Evolutionary conservation across 2,888 invertebrate species (phyloP).

Genomic region (Orthosia cruda): DNA sequence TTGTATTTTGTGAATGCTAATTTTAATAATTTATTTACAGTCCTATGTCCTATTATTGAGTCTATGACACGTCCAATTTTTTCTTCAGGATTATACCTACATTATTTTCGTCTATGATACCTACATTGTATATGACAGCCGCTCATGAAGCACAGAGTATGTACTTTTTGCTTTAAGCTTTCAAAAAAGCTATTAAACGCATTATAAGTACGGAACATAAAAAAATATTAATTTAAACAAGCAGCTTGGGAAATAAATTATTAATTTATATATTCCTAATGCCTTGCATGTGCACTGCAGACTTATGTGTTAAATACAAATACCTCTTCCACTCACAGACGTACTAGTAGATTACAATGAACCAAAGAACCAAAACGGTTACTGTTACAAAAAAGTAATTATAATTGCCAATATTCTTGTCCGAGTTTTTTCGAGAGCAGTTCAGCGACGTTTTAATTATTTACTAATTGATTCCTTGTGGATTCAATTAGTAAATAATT

Average conservation of each 20-base stretch:
- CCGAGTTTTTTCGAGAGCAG: too few species aligned
- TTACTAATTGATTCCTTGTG: too few species aligned
- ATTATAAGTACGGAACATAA: neutral
- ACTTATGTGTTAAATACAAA: too few species aligned
- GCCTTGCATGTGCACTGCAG: neutral
- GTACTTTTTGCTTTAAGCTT: constrained; percentile 6
- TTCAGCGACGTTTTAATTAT: too few species aligned
- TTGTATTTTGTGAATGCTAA: constrained; percentile 48
- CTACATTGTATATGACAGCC: too few species aligned
- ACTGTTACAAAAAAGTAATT: too few species aligned
- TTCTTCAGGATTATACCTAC: constrained; percentile 48
- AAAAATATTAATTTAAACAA: neutral
- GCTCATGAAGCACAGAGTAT: neutral
- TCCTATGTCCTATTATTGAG: constrained; percentile 45
- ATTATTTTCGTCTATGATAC: too few species aligned
- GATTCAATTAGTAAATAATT: too few species aligned
- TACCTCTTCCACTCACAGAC: too few species aligned
- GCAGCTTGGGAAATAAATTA: neutral
- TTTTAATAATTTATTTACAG: constrained; percentile 53
- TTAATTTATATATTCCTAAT: neutral
- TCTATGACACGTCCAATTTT: constrained; percentile 66
- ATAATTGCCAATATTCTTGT: too few species aligned
- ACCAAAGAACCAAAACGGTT: too few species aligned
- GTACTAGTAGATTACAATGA: too few species aligned
- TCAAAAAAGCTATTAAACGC: constrained; percentile 29